Evolutionary conservation across 2,797 vertebrate species (phyloP).

Genomic region (Crax fasciolata): DNA sequence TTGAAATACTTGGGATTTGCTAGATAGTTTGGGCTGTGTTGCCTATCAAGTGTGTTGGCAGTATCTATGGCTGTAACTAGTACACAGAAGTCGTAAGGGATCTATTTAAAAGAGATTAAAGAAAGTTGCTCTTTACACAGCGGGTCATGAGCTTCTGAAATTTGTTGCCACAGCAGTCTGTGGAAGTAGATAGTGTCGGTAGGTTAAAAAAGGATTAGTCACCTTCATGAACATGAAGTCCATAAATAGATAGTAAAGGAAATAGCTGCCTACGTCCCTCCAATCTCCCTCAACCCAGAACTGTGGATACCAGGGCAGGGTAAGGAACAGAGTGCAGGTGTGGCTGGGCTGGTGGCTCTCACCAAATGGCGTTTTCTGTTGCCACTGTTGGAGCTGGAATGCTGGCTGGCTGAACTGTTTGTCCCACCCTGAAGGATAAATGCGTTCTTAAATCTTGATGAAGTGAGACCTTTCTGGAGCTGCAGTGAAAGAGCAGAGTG

Average conservation of each 20-base stretch:
- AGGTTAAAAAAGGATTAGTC: constrained; percentile 13
- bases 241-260: not conserved
- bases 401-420: not conserved
- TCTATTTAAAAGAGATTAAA: constrained; percentile 56
- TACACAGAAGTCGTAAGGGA: not conserved
- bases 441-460: not conserved
- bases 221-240: not conserved
- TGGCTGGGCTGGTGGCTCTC: not conserved
- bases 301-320: not conserved
- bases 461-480: not conserved
- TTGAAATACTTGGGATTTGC: constrained; percentile 17
- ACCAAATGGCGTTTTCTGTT: not conserved
- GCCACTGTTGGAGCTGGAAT: not conserved
- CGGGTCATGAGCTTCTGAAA: constrained; percentile 18
- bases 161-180: constrained; percentile 21
- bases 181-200: not conserved
- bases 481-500: not conserved
- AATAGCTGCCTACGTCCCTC: not conserved
- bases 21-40: constrained; percentile 4
- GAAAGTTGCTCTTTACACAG: constrained; percentile 32
- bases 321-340: accelerated
- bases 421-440: not conserved
- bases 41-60: not conserved
- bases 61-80: not conserved
- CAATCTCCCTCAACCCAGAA: not conserved